Percentiles rank a stretch among this genome's conserved stretches.
Conservation (phyloP, 2,113 vertebrate species). For the Embiotoca jacksoni region DNA sequence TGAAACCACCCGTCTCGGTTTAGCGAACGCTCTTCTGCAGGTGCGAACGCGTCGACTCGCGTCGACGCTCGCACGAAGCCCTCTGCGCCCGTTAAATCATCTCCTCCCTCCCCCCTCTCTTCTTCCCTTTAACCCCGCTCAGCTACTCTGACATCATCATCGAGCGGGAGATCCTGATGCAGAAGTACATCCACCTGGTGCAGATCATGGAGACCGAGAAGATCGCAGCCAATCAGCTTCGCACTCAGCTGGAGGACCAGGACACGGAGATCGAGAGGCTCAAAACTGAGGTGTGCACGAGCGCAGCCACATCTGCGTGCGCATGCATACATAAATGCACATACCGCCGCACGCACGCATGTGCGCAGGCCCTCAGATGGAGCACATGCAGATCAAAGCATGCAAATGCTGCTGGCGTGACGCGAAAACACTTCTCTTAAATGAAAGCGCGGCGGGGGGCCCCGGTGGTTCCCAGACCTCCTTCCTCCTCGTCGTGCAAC, state of each 20-base stretch:
- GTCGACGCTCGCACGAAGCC: too few species aligned
- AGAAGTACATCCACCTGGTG: slow-evolving; percentile 98
- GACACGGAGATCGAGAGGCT: slow-evolving; percentile 96
- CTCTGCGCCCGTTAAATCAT: not conserved
- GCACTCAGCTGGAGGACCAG: slow-evolving; percentile 97
- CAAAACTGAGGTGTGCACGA: slow-evolving; percentile 90
- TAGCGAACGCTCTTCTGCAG: too few species aligned
- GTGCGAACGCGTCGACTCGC: too few species aligned
- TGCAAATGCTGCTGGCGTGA: slow-evolving; percentile 27
- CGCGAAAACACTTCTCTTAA: slow-evolving; percentile 16
- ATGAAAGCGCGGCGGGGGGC: too few species aligned
- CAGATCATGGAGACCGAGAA: slow-evolving; percentile 99
- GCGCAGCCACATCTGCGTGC: slow-evolving; percentile 30
- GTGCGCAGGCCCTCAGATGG: not conserved
- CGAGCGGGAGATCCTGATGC: slow-evolving; percentile 96
- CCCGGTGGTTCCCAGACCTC: not conserved
- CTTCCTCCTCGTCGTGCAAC: slow-evolving; percentile 17
- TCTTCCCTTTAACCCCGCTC: not conserved
- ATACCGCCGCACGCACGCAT: not conserved
- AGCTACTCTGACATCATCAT: slow-evolving; percentile 95
- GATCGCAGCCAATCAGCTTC: slow-evolving; percentile 94
- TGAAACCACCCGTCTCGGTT: too few species aligned
- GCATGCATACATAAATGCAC: slow-evolving; percentile 39
- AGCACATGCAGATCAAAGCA: slow-evolving; percentile 29
- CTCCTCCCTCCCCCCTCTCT: not conserved